Conservation (phyloP, 2,113 vertebrate genomes). For the Globicephala melas region DNA sequence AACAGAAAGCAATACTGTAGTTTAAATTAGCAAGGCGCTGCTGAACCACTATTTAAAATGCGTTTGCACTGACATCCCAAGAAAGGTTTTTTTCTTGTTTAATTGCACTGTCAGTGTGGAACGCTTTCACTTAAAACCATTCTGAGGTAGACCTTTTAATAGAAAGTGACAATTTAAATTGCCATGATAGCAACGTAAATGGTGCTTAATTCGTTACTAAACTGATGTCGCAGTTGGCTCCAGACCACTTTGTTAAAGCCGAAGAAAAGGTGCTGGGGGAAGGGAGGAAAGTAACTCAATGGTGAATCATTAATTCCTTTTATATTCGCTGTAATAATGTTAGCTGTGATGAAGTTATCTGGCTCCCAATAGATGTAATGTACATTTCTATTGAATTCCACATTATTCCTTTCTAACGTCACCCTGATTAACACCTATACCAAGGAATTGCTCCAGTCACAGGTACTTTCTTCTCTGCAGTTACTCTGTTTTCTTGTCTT, state of each 20-base stretch:
- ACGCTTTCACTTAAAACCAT: conserved; percentile 82
- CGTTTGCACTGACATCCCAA: conserved; percentile 83
- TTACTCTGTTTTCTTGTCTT: not conserved
- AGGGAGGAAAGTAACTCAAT: conserved; percentile 70
- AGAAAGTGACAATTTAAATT: conserved; percentile 88
- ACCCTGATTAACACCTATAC: not conserved
- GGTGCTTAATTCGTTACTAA: conserved; percentile 84
- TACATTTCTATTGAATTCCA: conserved; percentile 55
- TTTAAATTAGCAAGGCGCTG: conserved; percentile 85
- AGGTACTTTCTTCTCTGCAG: not conserved
- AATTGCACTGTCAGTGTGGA: conserved; percentile 84
- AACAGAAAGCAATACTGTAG: conserved; percentile 86
- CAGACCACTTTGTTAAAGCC: conserved; percentile 82
- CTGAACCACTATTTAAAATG: conserved; percentile 85
- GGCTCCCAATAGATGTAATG: conserved; percentile 28
- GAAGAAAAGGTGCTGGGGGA: conserved; percentile 78
- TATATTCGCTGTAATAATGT: conserved; percentile 74
- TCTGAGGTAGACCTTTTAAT: conserved; percentile 87
- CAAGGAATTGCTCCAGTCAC: not conserved
- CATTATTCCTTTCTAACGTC: not conserved
- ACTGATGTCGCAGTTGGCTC: conserved; percentile 81
- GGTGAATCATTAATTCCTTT: conserved; percentile 81
- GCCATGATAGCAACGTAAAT: conserved; percentile 79
- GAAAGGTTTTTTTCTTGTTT: conserved; percentile 81
- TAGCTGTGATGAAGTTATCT: conserved; percentile 68